These are phyloP conservation scores for Heliothis virescens DNA, from an alignment of 1,140 invertebrate genomes.

Conservation along the genomic window DNA sequence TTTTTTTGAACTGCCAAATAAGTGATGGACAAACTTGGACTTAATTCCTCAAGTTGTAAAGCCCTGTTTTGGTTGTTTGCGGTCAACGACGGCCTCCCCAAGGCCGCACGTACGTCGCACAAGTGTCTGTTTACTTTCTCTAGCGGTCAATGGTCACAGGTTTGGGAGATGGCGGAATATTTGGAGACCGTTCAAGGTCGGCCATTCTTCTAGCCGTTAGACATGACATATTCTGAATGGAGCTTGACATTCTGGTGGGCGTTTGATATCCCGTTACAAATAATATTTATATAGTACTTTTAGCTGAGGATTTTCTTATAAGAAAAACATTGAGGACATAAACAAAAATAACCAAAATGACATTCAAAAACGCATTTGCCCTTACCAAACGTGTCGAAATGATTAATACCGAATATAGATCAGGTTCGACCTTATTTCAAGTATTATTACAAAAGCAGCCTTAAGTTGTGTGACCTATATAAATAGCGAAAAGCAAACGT, in stretches of 20 bases:
- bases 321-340: not conserved
- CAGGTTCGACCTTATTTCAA: slow-evolving; percentile 28
- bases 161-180: slow-evolving; percentile 59
- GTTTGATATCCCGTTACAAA: not conserved
- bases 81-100: slow-evolving; percentile 66
- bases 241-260: not conserved
- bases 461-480: slow-evolving; percentile 29
- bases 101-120: slow-evolving; percentile 69
- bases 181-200: slow-evolving; percentile 61
- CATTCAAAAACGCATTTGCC: slow-evolving; percentile 18
- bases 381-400: slow-evolving; percentile 8
- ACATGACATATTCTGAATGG: not conserved
- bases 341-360: slow-evolving; percentile 15
- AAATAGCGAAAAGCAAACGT: slow-evolving; percentile 33
- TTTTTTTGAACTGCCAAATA: slow-evolving; percentile 61
- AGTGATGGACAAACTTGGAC: slow-evolving; percentile 57
- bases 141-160: slow-evolving; percentile 76
- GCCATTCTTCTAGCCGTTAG: slow-evolving; percentile 13
- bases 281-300: not conserved
- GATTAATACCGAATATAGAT: slow-evolving; percentile 13
- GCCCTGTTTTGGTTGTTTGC: slow-evolving; percentile 58
- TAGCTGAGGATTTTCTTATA: not conserved
- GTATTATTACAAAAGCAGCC: slow-evolving; percentile 22
- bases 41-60: slow-evolving; percentile 56
- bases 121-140: slow-evolving; percentile 78